phyloP scores from a whole-genome alignment of 2,888 invertebrate genomes.

The Cataglyphis altisquamis region DNA sequence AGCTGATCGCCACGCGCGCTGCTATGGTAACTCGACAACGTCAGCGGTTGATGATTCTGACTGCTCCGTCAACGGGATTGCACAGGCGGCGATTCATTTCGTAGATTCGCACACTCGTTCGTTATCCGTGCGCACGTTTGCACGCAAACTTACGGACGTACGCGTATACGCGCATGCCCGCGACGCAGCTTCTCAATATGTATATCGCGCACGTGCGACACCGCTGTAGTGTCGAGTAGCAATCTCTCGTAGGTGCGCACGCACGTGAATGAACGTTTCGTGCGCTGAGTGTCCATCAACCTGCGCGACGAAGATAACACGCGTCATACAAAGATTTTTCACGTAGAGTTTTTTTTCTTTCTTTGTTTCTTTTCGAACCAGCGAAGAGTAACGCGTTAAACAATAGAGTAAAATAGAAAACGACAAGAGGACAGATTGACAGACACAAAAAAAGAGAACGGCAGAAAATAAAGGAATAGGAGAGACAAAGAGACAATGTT shows the following conservation, averaged over 20 bases:
- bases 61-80: slow-evolving; percentile 52
- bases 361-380: slow-evolving; percentile 27
- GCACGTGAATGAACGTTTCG: slow-evolving; percentile 58
- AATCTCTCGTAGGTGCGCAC: slow-evolving; percentile 33
- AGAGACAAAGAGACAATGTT: slow-evolving; percentile 49
- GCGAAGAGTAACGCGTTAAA: background rate
- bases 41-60: slow-evolving; percentile 58
- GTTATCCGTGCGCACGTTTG: background rate
- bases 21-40: slow-evolving; percentile 77
- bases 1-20: slow-evolving; percentile 85
- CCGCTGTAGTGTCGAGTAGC: background rate
- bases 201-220: slow-evolving; percentile 45
- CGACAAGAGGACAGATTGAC: background rate
- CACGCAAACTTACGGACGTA: background rate
- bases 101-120: background rate
- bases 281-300: slow-evolving; percentile 27
- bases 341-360: slow-evolving; percentile 26
- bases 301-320: slow-evolving; percentile 25
- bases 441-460: slow-evolving; percentile 11
- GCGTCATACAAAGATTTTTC: slow-evolving; percentile 22
- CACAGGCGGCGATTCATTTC: slow-evolving; percentile 60
- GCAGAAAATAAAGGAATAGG: background rate
- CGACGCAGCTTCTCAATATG: background rate
- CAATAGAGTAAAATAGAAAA: background rate
- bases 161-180: background rate